Evolutionary conservation across 2,888 invertebrate genomes (phyloP).

Genomic region (Mythimna loreyi): DNA sequence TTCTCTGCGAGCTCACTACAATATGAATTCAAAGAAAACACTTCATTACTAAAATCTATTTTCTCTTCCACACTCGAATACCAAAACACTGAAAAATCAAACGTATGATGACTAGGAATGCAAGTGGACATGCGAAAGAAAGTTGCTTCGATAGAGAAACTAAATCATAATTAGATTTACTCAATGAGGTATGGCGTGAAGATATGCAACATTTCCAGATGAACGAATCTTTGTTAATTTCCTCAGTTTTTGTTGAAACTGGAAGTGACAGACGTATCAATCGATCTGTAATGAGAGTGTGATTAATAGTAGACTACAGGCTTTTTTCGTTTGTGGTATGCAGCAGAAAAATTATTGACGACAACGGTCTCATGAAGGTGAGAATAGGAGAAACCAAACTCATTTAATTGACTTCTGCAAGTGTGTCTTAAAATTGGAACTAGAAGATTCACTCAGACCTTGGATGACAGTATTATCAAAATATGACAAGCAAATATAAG

Average conservation of each 20-base stretch:
- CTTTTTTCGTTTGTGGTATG: too few relatives aligned
- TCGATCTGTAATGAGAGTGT: not conserved
- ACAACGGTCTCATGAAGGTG: not conserved
- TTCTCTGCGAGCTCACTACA: not conserved
- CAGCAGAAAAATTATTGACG: not conserved
- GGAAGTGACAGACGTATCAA: slow-evolving; percentile 7
- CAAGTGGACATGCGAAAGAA: slow-evolving; percentile 59
- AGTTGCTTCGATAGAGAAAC: slow-evolving; percentile 62
- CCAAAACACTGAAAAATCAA: slow-evolving; percentile 31
- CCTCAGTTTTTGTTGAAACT: slow-evolving; percentile 35
- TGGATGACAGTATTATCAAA: too few relatives aligned
- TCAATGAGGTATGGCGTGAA: slow-evolving; percentile 59
- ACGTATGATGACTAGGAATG: slow-evolving; percentile 52
- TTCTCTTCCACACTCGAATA: slow-evolving; percentile 18
- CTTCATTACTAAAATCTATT: not conserved
- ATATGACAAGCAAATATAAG: not conserved
- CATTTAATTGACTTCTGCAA: not conserved
- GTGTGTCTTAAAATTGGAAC: not conserved
- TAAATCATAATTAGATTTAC: slow-evolving; percentile 33
- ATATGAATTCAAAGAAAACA: not conserved
- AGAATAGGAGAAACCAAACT: not conserved
- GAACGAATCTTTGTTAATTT: slow-evolving; percentile 49
- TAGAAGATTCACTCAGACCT: not conserved
- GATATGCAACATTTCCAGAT: slow-evolving; percentile 59
- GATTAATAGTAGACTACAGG: not conserved